Evolutionary conservation across 2,888 invertebrate genomes (phyloP), one percentile per base, ranked within the genome.

Genomic region (Antitype chi): DNA sequence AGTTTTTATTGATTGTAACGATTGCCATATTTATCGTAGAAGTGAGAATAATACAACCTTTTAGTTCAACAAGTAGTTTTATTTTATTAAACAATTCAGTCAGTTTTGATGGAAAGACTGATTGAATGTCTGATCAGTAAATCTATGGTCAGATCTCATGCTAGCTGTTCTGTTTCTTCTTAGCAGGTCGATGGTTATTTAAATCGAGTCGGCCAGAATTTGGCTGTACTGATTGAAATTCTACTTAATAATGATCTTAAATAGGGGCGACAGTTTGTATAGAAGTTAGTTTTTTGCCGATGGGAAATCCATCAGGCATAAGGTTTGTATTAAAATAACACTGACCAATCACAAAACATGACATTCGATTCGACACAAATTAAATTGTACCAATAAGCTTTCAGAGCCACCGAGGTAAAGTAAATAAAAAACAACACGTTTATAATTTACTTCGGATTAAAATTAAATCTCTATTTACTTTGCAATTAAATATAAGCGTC

Each of bases 401-500:
- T 11, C 17, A 28, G 11, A 72, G 3, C 2, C 23, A 17, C 7
- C 70, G 0, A 4, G 6, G 6, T 17, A 11, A 71, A 43, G 1
- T 43, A n/a, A 55, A 43, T 43, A 43, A 68, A 17, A 71, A 68
- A 11, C 15, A 69, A 38, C 15, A 1, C 0, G 3, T 25, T 20
- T 20, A 53, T 20, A 47, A 47, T 73, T 43, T 32, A 1, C 15
- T 25, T 15, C 20, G 6, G 9, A 38, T 15, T 15, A 28, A 28
- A 52, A 53, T 62, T 62, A 6, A 49, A 74, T 53, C 28, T 53
- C 0, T 60, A 66, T 53, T 66, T 62, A 68, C 66, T 53, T 49
- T 11, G 47, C 25, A 60, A 69, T 57, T 67, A 64, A 70, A 47
- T 28, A 38, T 32, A 53, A 70, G 62, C 17, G n/a, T 13, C 15